Conservation (phyloP, 2,113 vertebrate species). For the Camarhynchus parvulus region DNA sequence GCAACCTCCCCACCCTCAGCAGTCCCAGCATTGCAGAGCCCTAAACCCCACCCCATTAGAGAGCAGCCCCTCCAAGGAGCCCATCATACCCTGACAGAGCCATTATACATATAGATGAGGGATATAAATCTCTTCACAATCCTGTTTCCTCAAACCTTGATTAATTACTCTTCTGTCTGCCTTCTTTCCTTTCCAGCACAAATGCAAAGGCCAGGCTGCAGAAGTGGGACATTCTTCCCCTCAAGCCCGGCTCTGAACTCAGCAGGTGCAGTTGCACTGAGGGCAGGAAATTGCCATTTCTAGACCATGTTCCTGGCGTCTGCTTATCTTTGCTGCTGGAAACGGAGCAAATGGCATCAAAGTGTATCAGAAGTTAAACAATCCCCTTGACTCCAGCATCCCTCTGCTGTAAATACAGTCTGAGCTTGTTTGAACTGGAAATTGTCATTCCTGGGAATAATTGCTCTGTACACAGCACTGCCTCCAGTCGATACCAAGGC, state of each 20-base stretch:
- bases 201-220: background rate
- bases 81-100: background rate
- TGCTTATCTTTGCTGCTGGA: slow-evolving; percentile 61
- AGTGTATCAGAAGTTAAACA: slow-evolving; percentile 40
- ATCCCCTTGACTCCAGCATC: background rate
- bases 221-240: background rate
- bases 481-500: background rate
- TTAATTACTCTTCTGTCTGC: slow-evolving; percentile 14
- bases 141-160: slow-evolving; percentile 2
- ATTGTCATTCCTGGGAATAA: slow-evolving; percentile 1
- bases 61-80: background rate
- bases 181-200: slow-evolving; percentile 27
- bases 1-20: background rate
- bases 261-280: slow-evolving; percentile 44
- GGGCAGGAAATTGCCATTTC: slow-evolving; percentile 34
- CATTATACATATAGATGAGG: background rate
- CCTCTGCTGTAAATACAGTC: slow-evolving; percentile 2
- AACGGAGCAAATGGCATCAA: slow-evolving; percentile 26
- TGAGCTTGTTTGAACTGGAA: slow-evolving; percentile 46
- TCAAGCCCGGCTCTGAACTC: slow-evolving; percentile 7
- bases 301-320: background rate
- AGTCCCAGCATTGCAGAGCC: background rate
- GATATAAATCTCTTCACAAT: background rate
- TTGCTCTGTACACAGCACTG: background rate
- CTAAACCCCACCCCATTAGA: background rate